Conservation (phyloP, 2,113 vertebrate species). For the Nestor notabilis region DNA sequence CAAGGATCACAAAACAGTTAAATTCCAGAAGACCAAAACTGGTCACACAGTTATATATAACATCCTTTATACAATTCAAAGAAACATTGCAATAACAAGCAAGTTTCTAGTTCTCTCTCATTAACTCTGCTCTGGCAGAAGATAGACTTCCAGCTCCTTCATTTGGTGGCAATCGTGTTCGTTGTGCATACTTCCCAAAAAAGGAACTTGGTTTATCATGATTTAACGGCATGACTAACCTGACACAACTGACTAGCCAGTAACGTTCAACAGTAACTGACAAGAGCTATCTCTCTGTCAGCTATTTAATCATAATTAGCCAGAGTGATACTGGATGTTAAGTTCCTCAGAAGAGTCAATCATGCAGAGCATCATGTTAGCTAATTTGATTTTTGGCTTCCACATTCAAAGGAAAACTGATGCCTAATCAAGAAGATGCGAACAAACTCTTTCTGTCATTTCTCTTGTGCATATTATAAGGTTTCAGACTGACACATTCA, state of each 20-base stretch:
- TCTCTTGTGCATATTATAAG: neutral
- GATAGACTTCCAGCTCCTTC: neutral
- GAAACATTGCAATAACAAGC: neutral
- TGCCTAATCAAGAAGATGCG: neutral
- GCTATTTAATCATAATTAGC: neutral
- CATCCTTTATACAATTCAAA: neutral
- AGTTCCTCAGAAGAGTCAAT: neutral
- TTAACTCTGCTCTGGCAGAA: neutral
- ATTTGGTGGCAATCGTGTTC: neutral
- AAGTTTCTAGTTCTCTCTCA: neutral
- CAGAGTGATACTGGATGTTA: neutral
- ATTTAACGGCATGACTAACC: neutral
- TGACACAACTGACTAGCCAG: neutral
- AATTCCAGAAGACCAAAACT: neutral
- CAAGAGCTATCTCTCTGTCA: neutral
- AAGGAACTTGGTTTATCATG: neutral
- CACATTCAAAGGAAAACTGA: neutral
- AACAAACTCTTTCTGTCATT: neutral
- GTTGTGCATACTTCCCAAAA: accelerated
- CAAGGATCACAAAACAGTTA: neutral
- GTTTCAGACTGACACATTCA: neutral
- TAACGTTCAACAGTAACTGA: neutral
- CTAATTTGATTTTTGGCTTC: neutral
- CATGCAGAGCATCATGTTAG: neutral
- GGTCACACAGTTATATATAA: neutral